Base-by-base conservation (phyloP, 2,797 vertebrate species). In the Centroberyx gerrardi region DNA sequence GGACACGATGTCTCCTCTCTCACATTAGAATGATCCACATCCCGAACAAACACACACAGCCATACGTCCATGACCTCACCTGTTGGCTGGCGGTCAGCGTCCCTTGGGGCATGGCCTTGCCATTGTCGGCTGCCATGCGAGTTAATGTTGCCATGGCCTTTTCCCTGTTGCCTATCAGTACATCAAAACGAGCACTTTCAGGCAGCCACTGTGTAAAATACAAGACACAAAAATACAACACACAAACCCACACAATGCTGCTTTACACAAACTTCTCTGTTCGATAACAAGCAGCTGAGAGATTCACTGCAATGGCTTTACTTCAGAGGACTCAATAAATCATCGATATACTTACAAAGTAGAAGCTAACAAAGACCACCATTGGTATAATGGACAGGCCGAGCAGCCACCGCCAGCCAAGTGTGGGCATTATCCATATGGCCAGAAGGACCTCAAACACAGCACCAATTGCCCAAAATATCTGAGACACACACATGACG, bases 341-440 rank as follows among this genome's bases (percentile, higher is more conserved):
- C 10, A 40, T 4, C 1, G 52, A 31, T 3, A 51, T 66, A 96
- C 97, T 86, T 94, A 98, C 97, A 82, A 94, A 96, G n/a, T 94
- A 96, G 17, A 97, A 88, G 87, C 89, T 77, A 4, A 96, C 81
- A 5, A 98, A 98, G 29, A 97, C 60, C 31, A 95, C 80, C 3
- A 96, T 85, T 0, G 97, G 97, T 33, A 95, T 46, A 0, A 95
- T 91, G 0, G 97, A 98, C 6, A 99, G 87, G 54, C 94, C 83
- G 10, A 97, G 96, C 66, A 98, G 93, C 97, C 97, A 98, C n/a
- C 96, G 96, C 96, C 97, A 98, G 81, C 97, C 97, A 0, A 97
- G 93, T 1, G 94, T 95, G 82, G 97, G 97, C 97, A 98, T 98
- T 86, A 97, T 84, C 42, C 95, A 80, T 75, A 97, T 90, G 0